Evolutionary conservation across 2,888 invertebrate genomes (phyloP), one percentile per base, ranked within the genome.

Genomic region (Chrysodeixis includens): DNA sequence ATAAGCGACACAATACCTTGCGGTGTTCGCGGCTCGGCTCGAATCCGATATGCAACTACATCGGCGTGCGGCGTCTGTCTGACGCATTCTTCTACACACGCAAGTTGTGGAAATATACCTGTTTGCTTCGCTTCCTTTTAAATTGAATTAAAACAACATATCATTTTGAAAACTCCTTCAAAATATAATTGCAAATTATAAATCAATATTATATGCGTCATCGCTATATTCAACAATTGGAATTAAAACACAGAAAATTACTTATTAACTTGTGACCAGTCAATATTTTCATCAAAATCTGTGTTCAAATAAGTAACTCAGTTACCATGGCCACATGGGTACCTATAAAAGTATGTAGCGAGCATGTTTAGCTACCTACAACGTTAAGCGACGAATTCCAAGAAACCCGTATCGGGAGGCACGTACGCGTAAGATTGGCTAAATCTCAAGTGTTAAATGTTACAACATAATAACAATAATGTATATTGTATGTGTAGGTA

Each of bases 1-100:
- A 90, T 90, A 90, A 88, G 92, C 93, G 92, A 93, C 92, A 94
- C 94, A 94, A 94, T 94, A 92, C 92, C 89, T 86, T 82, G 87
- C 89, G 88, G 89, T 88, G 91, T 90, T 91, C 90, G 87, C 90
- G 83, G 87, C 87, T 83, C 86, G 82, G 87, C 85, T 87, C 87
- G 91, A 92, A 92, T 90, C 88, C 92, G 92, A 93, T 93, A 92
- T 89, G 90, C 88, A 79, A 83, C 86, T 85, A 84, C 86, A 84
- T 81, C 84, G 84, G 83, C 83, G 67, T 78, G 81, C 79, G 77
- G 78, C 83, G 83, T 77, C 86, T 87, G 84, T 85, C 90, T 87
- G 89, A 90, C 90, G 89, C 92, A 92, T 92, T 92, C 88, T 88
- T 87, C 71, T 69, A 81, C 74, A 79, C 66, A 68, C 74, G 75